Evolutionary conservation across 1,140 invertebrate species (phyloP).

Genomic region (Nautilus pompilius): DNA sequence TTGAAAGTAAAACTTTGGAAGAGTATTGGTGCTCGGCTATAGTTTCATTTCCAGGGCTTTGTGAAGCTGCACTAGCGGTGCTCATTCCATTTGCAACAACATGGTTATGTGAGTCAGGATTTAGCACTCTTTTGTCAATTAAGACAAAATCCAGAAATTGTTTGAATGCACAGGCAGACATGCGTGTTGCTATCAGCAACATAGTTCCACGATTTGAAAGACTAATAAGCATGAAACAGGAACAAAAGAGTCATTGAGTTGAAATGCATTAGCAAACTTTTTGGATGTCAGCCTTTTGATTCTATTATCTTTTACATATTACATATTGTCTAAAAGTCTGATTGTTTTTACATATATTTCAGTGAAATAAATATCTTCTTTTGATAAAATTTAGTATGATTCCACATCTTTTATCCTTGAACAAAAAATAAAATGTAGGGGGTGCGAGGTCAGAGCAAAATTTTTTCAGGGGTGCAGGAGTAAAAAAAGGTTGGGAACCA

Average conservation of each 20-base stretch:
- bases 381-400: no score
- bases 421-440: no score
- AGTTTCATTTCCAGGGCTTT: not conserved
- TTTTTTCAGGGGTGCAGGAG: no score
- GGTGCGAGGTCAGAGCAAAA: no score
- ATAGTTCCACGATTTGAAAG: not conserved
- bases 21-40: not conserved
- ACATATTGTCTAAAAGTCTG: no score
- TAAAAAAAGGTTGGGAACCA: no score
- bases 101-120: not conserved
- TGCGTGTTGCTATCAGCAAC: not conserved
- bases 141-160: not conserved
- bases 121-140: not conserved
- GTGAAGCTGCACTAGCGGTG: not conserved
- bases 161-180: not conserved
- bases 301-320: no score
- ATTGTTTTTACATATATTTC: no score
- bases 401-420: no score
- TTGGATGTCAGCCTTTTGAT: no score
- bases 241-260: conserved; percentile 1
- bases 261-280: not conserved
- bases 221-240: not conserved
- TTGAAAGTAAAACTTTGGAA: not conserved
- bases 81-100: not conserved
- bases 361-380: no score